Percentiles rank a stretch among this genome's conserved stretches.
Evolutionary conservation across 2,797 vertebrate genomes (phyloP).

Genomic region (Odontamblyopus rebecca): DNA sequence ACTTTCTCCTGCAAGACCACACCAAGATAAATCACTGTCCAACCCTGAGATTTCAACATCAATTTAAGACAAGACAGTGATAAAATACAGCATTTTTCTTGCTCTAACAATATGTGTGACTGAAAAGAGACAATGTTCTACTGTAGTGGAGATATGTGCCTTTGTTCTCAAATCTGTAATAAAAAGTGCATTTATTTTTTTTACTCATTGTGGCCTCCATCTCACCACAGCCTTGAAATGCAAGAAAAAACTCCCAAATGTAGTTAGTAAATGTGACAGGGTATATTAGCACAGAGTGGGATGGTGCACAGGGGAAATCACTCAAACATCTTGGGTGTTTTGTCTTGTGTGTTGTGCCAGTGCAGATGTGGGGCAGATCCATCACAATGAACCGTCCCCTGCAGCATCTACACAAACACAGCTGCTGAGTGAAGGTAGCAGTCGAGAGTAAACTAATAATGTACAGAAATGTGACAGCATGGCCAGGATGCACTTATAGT

Average conservation of each 20-base stretch:
- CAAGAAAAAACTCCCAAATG: neutral
- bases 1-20: neutral
- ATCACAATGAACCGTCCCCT: conserved; percentile 60
- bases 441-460: neutral
- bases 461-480: neutral
- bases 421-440: conserved; percentile 48
- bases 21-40: neutral
- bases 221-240: neutral
- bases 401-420: conserved; percentile 58
- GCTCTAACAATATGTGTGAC: neutral
- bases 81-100: neutral
- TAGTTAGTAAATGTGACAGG: no score
- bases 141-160: neutral
- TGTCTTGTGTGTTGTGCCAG: neutral
- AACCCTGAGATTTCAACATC: neutral
- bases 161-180: neutral
- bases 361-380: conserved; percentile 65
- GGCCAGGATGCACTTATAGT: neutral
- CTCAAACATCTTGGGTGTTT: no score
- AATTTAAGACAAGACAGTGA: neutral
- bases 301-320: neutral
- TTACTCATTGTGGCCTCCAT: neutral
- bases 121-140: neutral
- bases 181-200: neutral
- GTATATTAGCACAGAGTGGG: neutral